Evolutionary conservation across 2,113 vertebrate species (phyloP).

Genomic region (Lophura nycthemera): DNA sequence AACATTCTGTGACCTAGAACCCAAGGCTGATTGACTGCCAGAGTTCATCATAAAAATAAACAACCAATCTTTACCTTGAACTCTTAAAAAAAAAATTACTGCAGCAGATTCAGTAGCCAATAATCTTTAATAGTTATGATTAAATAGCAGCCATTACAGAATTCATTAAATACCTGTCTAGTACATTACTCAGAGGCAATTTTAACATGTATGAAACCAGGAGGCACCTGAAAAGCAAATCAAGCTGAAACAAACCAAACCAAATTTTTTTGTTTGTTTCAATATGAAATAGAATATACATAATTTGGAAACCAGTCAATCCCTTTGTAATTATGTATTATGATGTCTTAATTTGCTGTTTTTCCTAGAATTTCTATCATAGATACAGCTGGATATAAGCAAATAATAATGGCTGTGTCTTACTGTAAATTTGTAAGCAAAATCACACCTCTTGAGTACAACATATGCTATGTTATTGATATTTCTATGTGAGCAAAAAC

Average conservation of each 20-base stretch:
- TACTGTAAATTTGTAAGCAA: neutral
- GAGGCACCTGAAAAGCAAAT: neutral
- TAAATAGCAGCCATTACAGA: neutral
- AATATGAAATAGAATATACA: neutral
- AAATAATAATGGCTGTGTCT: neutral
- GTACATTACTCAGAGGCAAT: neutral
- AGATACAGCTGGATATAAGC: neutral
- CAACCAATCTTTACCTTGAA: neutral
- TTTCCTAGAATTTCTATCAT: neutral
- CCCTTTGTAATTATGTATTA: neutral
- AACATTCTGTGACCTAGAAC: neutral
- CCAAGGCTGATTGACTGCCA: neutral
- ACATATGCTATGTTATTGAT: neutral
- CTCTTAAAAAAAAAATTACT: neutral
- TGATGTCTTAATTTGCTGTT: neutral
- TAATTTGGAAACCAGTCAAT: neutral
- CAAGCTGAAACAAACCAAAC: neutral
- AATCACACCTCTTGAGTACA: neutral
- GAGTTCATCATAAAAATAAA: neutral
- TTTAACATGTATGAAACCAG: neutral
- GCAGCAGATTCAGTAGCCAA: neutral
- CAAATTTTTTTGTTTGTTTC: neutral
- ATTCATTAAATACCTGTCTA: neutral
- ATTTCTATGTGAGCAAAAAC: neutral
- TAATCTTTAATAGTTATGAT: neutral